Conservation (phyloP, 2,888 invertebrate genomes). For the Nematopogon swammerdamellus region DNA sequence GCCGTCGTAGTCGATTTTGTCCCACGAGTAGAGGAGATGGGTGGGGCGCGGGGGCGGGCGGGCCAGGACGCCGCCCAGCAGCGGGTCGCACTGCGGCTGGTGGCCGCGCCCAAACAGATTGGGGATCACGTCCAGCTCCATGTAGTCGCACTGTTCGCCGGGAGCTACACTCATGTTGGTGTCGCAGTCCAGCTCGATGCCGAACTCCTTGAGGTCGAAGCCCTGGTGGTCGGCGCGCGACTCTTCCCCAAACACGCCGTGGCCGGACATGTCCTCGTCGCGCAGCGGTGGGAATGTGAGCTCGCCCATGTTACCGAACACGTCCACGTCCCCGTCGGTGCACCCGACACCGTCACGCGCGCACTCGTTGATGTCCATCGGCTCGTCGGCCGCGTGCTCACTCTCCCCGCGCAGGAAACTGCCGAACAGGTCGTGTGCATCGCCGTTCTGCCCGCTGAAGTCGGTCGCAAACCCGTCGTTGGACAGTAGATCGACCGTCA, state of each 20-base stretch:
- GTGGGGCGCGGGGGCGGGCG: constrained; percentile 63
- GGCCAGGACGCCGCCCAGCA: constrained; percentile 64
- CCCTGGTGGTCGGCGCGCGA: constrained; percentile 21
- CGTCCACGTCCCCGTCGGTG: constrained; percentile 41
- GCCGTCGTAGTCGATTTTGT: constrained; percentile 72
- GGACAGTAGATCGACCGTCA: constrained; percentile 27
- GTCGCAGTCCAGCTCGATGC: constrained; percentile 59
- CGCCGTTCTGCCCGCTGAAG: constrained; percentile 26
- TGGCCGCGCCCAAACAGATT: constrained; percentile 46
- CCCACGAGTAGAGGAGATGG: constrained; percentile 69
- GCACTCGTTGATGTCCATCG: constrained; percentile 40
- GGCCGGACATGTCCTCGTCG: constrained; percentile 30
- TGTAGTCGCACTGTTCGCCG: constrained; percentile 48
- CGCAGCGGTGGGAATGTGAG: constrained; percentile 41
- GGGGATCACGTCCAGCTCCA: constrained; percentile 42
- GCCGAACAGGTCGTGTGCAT: constrained; percentile 40
- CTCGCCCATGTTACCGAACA: constrained; percentile 46
- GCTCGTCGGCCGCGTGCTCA: constrained; percentile 23
- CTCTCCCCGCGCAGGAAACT: constrained; percentile 30
- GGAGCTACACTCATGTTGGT: constrained; percentile 54
- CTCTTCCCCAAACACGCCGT: constrained; percentile 25
- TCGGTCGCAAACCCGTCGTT: constrained; percentile 32
- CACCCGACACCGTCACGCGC: constrained; percentile 32
- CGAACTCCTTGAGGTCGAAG: constrained; percentile 61
- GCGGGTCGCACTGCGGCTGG: constrained; percentile 64